phyloP scores from a whole-genome alignment of 2,113 vertebrate species.

The Corvus cornix region DNA sequence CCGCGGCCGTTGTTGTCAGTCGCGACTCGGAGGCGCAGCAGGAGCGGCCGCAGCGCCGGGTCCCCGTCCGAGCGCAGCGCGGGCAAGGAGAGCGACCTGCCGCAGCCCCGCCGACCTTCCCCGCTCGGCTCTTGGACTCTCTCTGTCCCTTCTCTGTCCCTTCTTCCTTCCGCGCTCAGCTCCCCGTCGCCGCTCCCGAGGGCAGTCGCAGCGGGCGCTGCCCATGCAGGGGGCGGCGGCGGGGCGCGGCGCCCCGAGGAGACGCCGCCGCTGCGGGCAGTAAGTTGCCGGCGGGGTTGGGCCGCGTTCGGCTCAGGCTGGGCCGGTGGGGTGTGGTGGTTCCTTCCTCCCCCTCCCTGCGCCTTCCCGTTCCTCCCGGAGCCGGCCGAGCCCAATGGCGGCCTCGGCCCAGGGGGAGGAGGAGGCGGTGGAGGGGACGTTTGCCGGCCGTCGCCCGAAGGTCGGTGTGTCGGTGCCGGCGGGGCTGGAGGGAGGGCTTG shows the following conservation, averaged over 20 bases:
- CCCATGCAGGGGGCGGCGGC: slow-evolving; percentile 24
- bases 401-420: background rate
- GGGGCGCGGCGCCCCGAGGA: slow-evolving; percentile 24
- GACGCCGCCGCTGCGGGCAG: background rate
- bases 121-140: background rate
- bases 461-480: background rate
- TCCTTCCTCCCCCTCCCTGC: background rate
- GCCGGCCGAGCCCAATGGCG: slow-evolving; percentile 36
- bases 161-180: background rate
- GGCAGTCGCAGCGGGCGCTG: background rate
- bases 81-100: background rate
- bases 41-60: background rate
- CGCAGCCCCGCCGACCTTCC: background rate
- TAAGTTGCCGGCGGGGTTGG: background rate
- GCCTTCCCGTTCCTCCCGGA: background rate
- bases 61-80: background rate
- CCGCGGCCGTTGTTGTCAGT: slow-evolving; percentile 42
- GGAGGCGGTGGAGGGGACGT: background rate
- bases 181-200: background rate
- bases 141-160: background rate
- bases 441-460: background rate
- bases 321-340: background rate
- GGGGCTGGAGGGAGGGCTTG: background rate
- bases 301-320: background rate
- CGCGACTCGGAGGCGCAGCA: background rate